Base-by-base conservation (phyloP, 1,140 invertebrate species). In the Brachionus koreanus region DNA sequence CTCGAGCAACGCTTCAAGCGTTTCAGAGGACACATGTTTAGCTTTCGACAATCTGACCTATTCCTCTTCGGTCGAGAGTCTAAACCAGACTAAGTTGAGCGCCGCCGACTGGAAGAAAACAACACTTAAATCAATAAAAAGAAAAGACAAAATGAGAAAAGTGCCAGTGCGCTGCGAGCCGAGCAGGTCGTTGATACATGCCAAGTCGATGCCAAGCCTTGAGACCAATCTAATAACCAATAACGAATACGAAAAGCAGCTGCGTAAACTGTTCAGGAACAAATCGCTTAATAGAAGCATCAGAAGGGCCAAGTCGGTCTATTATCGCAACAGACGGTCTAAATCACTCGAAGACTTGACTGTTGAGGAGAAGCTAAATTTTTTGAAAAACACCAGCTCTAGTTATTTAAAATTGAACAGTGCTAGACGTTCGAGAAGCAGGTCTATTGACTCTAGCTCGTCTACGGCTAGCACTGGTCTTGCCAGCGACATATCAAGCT, bases 401-500 rank as follows among this genome's bases (percentile, higher is more conserved):
- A 42, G 33, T 49, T 65, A 79, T 61, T 61, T 79, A n/a, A 79
- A 35, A 25, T 12, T 61, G 9, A 43, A 25, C 35, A 37, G 33
- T 5, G 29, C 46, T 23, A 65, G 23, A 23, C 35, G 19, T 9
- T 29, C 19, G 13, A 77, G 43, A 5, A 61, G 46, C 16, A 25
- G 23, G 1, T 79, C 76, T 1, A 79, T 79, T n/a, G 49, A 79
- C 33, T 79, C 76, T 9, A 37, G 25, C 10, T 69, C 69, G 7
- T 74, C 39, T 1, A 29, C 25, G 1, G 37, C 76, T 10, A 79
- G 49, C 39, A 77, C 23, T 49, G 75, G 75, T 7, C 49, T 79
- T 79, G n/a, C 49, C 25, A 79, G 76, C 39, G 76, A 79, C 35
- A 79, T 79, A 61, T 79, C 76, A 3, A 79, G 76, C 39, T 79